These are phyloP conservation scores for Pomacea maculata DNA, from an alignment of 1,140 invertebrate species.

Conservation along the genomic window DNA sequence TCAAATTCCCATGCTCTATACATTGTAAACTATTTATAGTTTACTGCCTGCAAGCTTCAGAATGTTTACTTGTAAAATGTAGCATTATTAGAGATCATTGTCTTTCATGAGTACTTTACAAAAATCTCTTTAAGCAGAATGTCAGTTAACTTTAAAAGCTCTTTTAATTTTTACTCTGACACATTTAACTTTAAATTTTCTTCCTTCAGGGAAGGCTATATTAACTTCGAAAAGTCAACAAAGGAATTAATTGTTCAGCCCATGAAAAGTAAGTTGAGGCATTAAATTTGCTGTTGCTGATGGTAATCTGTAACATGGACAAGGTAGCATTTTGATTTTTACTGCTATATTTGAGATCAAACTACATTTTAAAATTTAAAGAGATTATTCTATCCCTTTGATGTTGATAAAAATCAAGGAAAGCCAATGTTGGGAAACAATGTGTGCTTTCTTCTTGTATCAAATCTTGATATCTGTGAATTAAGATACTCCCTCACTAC, in stretches of 20 bases:
- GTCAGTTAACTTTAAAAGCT: background rate
- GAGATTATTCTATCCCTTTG: background rate
- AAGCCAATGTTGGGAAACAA: background rate
- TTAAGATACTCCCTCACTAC: background rate
- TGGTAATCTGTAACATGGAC: background rate
- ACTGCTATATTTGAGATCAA: background rate
- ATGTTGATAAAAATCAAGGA: background rate
- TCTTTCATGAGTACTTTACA: background rate
- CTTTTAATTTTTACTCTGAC: background rate
- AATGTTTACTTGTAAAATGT: no score
- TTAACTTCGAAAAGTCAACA: constrained; percentile 41
- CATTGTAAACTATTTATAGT: no score
- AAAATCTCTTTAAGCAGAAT: background rate
- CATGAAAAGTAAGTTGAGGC: constrained; percentile 41
- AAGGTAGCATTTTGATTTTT: background rate
- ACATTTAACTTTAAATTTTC: background rate
- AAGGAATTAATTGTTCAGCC: constrained; percentile 45
- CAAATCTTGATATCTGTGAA: background rate
- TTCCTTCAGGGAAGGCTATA: constrained; percentile 43
- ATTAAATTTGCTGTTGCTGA: background rate
- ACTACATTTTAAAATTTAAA: background rate
- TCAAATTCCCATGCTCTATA: no score
- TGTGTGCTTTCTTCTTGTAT: background rate
- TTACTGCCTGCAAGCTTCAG: no score
- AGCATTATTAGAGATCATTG: no score